phyloP scores from a whole-genome alignment of 2,113 vertebrate genomes.

The Protomyctophum bolini region DNA sequence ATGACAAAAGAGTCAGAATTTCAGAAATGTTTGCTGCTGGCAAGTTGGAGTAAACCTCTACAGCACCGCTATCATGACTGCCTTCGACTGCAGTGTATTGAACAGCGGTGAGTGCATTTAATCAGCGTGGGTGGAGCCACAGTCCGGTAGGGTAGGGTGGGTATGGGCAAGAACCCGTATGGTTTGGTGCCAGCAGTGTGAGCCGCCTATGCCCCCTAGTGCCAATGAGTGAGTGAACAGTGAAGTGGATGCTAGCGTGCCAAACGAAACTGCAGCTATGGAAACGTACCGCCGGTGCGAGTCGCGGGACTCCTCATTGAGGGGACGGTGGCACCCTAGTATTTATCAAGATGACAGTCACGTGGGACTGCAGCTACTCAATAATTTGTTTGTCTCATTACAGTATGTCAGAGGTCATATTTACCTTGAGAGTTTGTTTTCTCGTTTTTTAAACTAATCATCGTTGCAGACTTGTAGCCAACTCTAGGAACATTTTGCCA shows the following conservation, averaged over 20 bases:
- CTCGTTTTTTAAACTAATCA: too few relatives aligned
- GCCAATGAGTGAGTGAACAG: not conserved
- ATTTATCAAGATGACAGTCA: slow-evolving; percentile 4
- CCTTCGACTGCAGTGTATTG: slow-evolving; percentile 27
- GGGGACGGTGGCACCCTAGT: not conserved
- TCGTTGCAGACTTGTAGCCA: too few relatives aligned
- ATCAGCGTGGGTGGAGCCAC: slow-evolving; percentile 57
- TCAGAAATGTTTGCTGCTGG: slow-evolving; percentile 18
- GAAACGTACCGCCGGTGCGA: too few relatives aligned
- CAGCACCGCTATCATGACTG: slow-evolving; percentile 53
- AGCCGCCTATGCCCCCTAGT: too few relatives aligned
- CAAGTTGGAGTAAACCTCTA: slow-evolving; percentile 18
- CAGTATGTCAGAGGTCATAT: too few relatives aligned
- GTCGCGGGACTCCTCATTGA: too few relatives aligned
- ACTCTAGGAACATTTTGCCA: too few relatives aligned
- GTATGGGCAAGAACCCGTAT: too few relatives aligned
- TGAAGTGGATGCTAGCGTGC: not conserved
- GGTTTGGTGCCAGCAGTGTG: too few relatives aligned
- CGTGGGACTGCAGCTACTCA: slow-evolving; percentile 27
- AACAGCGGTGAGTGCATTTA: slow-evolving; percentile 49
- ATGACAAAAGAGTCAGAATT: slow-evolving; percentile 7
- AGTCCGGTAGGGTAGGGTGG: not conserved
- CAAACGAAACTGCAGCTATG: too few relatives aligned
- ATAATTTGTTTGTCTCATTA: not conserved
- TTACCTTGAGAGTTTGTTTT: too few relatives aligned